These are phyloP conservation scores for Catostylus mosaicus DNA, from an alignment of 30 jellyfish, hydroid and myxozoan genomes.

Conservation along the genomic window DNA sequence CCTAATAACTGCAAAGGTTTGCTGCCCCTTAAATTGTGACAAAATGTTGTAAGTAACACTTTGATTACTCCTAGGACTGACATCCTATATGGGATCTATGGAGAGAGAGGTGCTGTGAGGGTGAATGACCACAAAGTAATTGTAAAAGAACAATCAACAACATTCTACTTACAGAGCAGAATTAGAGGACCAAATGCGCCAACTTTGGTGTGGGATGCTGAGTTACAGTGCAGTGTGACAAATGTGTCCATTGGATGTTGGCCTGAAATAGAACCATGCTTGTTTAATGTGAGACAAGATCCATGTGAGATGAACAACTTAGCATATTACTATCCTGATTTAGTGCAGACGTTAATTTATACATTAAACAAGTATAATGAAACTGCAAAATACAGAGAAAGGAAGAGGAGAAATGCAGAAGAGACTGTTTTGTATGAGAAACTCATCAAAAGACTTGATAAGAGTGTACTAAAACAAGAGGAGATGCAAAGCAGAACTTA, in stretches of 20 bases:
- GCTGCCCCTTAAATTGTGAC: too few species aligned
- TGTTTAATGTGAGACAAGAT: conserved; percentile 92
- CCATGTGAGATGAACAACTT: conserved; percentile 98
- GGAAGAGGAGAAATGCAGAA: conserved; percentile 44
- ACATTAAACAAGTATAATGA: conserved; percentile 76
- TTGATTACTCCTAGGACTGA: conserved; percentile 73
- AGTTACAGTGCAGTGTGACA: conserved; percentile 71
- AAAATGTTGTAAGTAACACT: too few species aligned
- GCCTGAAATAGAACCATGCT: conserved; percentile 97
- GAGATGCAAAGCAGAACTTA: background rate
- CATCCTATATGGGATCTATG: conserved; percentile 84
- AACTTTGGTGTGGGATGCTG: conserved; percentile 88
- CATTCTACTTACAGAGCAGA: conserved; percentile 13
- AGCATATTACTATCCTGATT: conserved; percentile 93
- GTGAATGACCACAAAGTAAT: conserved; percentile 92
- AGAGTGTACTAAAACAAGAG: conserved; percentile 18
- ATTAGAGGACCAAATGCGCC: conserved; percentile 78
- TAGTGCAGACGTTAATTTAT: conserved; percentile 87
- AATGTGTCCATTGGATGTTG: conserved; percentile 96
- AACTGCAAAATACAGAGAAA: conserved; percentile 62
- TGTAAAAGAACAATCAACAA: conserved; percentile 63
- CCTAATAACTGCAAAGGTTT: too few species aligned
- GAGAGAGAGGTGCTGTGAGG: conserved; percentile 92
- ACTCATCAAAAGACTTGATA: conserved; percentile 11
- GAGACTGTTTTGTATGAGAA: conserved; percentile 41